Conservation (phyloP, 2,113 vertebrate genomes). For the Lepisosteus oculatus region DNA sequence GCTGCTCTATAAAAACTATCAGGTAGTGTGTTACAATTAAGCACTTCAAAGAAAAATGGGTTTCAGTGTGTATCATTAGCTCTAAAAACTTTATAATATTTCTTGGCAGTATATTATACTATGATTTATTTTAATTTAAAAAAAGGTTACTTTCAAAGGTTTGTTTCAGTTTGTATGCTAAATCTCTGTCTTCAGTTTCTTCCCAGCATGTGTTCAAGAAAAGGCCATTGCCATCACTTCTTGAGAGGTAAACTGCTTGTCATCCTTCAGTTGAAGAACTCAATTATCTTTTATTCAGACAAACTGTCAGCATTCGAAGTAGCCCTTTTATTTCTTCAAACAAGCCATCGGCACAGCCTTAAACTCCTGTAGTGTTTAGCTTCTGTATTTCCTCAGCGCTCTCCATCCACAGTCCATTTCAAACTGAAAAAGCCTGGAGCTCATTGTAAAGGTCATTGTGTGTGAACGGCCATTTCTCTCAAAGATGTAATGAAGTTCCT, state of each 20-base stretch:
- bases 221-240: background rate
- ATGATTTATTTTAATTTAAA: background rate
- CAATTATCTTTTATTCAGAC: background rate
- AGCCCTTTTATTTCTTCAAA: constrained; percentile 7
- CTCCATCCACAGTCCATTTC: too few relatives aligned
- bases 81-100: background rate
- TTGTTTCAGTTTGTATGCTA: background rate
- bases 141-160: background rate
- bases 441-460: background rate
- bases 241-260: background rate
- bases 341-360: background rate
- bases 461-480: background rate
- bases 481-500: background rate
- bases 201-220: background rate
- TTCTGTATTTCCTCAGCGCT: too few relatives aligned
- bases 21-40: too few relatives aligned
- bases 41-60: too few relatives aligned
- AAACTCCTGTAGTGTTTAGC: too few relatives aligned
- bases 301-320: background rate
- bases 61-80: background rate
- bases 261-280: background rate
- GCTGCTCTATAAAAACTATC: too few relatives aligned
- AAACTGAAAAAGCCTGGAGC: background rate
- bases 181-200: constrained; percentile 2
- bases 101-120: background rate